Conservation (phyloP, 2,113 vertebrate species). For the Podarcis raffonei region DNA sequence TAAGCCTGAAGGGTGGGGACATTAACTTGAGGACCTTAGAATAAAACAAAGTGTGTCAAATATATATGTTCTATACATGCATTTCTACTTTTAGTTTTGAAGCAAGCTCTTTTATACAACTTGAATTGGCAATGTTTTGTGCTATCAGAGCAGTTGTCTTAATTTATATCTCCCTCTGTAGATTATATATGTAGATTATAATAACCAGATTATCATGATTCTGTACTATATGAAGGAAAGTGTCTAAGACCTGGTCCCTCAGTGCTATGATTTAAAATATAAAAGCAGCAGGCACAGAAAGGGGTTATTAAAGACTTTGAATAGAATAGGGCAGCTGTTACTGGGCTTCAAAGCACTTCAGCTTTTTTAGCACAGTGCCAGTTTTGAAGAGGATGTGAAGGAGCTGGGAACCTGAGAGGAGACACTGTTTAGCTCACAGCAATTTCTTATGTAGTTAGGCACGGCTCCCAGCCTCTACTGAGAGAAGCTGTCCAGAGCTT, state of each 20-base stretch:
- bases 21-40: constrained; percentile 19
- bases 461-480: constrained; percentile 18
- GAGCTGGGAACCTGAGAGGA: constrained; percentile 32
- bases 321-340: constrained; percentile 26
- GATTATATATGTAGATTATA: too few species aligned
- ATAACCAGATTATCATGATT: constrained; percentile 2
- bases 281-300: constrained; percentile 34
- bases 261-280: constrained; percentile 18
- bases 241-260: not conserved
- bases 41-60: constrained; percentile 35
- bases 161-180: constrained; percentile 38
- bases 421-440: constrained; percentile 19
- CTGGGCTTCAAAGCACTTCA: constrained; percentile 46
- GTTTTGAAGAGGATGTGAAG: constrained; percentile 51
- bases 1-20: constrained; percentile 35
- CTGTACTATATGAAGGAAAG: not conserved
- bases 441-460: constrained; percentile 14
- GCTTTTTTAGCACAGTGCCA: constrained; percentile 28
- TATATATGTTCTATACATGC: constrained; percentile 3
- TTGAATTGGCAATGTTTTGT: not conserved
- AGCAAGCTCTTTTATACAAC: constrained; percentile 28
- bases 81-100: constrained; percentile 13
- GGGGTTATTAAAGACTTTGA: constrained; percentile 46
- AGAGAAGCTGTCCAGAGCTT: not conserved
- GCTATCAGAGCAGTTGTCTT: constrained; percentile 21